phyloP scores from a whole-genome alignment of 35 echinoderm and acorn worm genomes.

The Apostichopus parvimensis region DNA sequence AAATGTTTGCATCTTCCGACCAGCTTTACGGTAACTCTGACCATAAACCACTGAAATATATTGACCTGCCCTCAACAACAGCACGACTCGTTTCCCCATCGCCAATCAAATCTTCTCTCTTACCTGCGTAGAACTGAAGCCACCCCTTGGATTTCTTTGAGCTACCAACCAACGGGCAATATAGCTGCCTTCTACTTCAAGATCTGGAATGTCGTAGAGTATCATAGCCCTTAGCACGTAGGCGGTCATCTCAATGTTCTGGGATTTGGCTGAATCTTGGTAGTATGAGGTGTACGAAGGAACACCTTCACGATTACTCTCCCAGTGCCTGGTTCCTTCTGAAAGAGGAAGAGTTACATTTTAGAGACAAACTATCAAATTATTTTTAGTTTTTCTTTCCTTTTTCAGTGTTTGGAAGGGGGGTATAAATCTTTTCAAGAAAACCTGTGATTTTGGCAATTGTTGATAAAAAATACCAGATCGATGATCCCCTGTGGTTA shows the following conservation, averaged over 20 bases:
- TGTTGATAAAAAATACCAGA: too few species aligned
- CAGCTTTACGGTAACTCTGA: too few species aligned
- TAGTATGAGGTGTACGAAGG: conserved; percentile 36
- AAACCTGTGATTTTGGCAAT: too few species aligned
- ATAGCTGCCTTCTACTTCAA: not conserved
- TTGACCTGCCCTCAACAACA: not conserved
- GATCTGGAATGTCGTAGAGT: not conserved
- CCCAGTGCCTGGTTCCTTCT: conserved; percentile 51
- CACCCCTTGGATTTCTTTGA: conserved; percentile 49
- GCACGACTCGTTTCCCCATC: not conserved
- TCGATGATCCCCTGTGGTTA: too few species aligned
- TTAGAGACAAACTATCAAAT: too few species aligned
- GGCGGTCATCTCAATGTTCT: conserved; percentile 56
- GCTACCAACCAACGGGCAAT: conserved; percentile 60
- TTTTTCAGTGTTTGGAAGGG: too few species aligned
- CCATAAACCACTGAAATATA: not conserved
- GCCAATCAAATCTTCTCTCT: too few species aligned
- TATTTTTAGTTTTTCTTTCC: too few species aligned
- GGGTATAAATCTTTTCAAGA: too few species aligned
- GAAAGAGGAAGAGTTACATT: too few species aligned
- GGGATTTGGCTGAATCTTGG: conserved; percentile 48
- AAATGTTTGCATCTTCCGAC: too few species aligned
- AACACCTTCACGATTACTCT: conserved; percentile 23
- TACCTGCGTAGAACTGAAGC: conserved; percentile 66
- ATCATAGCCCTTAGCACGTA: conserved; percentile 37